A percentile compares a stretch with the other conserved stretches of the same genome.
Evolutionary conservation across 2,797 vertebrate genomes (phyloP).

Genomic region (Hoplostethus atlanticus): DNA sequence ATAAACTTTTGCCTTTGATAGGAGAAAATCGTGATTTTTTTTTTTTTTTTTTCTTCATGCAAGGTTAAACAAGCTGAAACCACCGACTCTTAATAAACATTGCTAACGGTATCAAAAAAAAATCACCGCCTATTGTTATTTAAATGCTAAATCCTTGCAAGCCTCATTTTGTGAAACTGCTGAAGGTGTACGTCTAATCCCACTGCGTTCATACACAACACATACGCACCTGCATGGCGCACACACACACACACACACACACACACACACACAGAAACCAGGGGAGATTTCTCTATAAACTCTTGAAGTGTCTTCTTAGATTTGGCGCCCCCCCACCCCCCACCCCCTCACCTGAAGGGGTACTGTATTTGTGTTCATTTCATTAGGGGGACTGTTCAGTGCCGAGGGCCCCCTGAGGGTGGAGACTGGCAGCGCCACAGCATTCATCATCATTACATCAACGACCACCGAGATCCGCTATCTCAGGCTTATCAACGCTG

Average conservation of each 20-base stretch:
- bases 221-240: conserved; percentile 31
- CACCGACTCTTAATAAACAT: neutral
- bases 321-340: conserved; percentile 41
- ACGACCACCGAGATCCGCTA: conserved; percentile 91
- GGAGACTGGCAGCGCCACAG: conserved; percentile 84
- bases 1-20: conserved; percentile 84
- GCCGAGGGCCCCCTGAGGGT: conserved; percentile 79
- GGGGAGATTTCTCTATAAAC: conserved; percentile 68
- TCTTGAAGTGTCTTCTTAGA: conserved; percentile 80
- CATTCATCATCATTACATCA: conserved; percentile 97
- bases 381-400: conserved; percentile 86
- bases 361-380: conserved; percentile 87
- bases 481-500: conserved; percentile 88
- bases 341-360: conserved; percentile 36
- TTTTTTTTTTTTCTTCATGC: conserved; percentile 46
- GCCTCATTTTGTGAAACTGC: conserved; percentile 54
- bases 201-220: conserved; percentile 32
- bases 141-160: conserved; percentile 52
- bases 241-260: conserved; percentile 7
- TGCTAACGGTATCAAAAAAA: conserved; percentile 53
- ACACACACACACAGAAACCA: conserved; percentile 31
- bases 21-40: conserved; percentile 38
- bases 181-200: conserved; percentile 49
- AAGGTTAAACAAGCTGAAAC: conserved; percentile 46
- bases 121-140: conserved; percentile 59